A percentile compares a stretch with the other conserved stretches of the same genome.
phyloP scores from a whole-genome alignment of 2,797 vertebrate species.

The Nannoperca australis region DNA sequence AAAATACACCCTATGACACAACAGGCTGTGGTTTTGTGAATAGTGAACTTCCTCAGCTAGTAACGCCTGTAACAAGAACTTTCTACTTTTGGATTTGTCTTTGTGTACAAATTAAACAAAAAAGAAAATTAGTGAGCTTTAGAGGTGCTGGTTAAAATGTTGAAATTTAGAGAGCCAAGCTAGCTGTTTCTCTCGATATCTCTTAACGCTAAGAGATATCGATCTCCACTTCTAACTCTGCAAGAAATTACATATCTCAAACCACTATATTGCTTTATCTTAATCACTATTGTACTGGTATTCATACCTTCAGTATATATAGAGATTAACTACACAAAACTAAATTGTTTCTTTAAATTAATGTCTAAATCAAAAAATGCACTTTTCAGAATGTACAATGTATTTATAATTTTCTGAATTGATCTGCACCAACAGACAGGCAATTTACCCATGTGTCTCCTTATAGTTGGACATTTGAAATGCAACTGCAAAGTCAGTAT shows the following conservation, averaged over 20 bases:
- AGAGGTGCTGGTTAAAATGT: neutral
- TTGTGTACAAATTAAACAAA: neutral
- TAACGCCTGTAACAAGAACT: too few relatives aligned
- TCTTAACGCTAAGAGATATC: neutral
- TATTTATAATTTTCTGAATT: neutral
- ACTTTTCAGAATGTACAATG: conserved; percentile 1
- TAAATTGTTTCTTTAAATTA: neutral
- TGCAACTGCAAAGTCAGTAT: neutral
- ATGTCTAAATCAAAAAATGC: conserved; percentile 1
- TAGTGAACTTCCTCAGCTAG: too few relatives aligned
- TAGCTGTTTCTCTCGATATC: neutral
- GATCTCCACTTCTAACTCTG: too few relatives aligned
- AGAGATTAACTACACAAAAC: too few relatives aligned
- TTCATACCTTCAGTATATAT: neutral
- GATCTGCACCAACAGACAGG: neutral
- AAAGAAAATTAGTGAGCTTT: neutral
- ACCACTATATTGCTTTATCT: too few relatives aligned
- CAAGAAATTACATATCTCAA: too few relatives aligned
- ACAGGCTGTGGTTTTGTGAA: too few relatives aligned
- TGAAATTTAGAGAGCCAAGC: neutral
- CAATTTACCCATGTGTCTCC: neutral
- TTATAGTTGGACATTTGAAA: neutral
- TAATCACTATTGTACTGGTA: too few relatives aligned
- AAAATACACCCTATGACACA: too few relatives aligned
- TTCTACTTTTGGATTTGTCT: too few relatives aligned